phyloP scores from a whole-genome alignment of 37 sponge, comb jelly and placozoan species.

The Ephydatia muelleri region DNA sequence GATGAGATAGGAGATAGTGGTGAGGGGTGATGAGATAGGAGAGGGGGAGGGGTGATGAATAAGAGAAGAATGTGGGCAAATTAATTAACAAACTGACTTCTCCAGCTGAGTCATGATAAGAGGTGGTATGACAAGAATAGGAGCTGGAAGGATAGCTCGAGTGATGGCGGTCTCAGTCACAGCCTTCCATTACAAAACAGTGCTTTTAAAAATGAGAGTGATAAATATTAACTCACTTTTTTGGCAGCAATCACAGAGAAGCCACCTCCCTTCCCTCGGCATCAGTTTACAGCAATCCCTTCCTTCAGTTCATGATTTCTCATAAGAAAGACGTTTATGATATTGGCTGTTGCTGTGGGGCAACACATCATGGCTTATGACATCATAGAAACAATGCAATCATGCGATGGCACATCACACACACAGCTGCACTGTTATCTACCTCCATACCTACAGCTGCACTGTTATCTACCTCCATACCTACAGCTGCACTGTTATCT shows the following conservation, averaged over 20 bases:
- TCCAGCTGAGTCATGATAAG: slow-evolving; percentile 75
- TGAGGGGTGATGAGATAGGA: neutral
- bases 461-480: no score
- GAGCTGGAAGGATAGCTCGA: slow-evolving; percentile 74
- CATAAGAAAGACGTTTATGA: slow-evolving; percentile 81
- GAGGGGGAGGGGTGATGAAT: no score
- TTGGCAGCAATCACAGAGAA: slow-evolving; percentile 75
- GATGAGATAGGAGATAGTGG: no score
- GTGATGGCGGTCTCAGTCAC: slow-evolving; percentile 75
- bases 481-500: no score
- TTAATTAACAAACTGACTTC: no score
- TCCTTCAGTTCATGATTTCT: slow-evolving; percentile 76
- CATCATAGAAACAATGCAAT: no score
- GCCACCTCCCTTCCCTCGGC: slow-evolving; percentile 55
- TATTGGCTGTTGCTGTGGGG: slow-evolving; percentile 71
- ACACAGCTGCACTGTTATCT: no score
- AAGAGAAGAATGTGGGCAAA: neutral
- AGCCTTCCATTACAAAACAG: slow-evolving; percentile 46
- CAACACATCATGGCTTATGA: no score
- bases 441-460: no score
- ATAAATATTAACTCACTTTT: slow-evolving; percentile 19
- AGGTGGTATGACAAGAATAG: slow-evolving; percentile 78
- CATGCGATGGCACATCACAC: no score
- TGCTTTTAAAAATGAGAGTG: neutral
- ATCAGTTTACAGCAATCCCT: slow-evolving; percentile 82